Percentiles rank a stretch among this genome's conserved stretches.
These are phyloP conservation scores for Hydriomena furcata DNA, from an alignment of 2,888 invertebrate species.

Conservation along the genomic window DNA sequence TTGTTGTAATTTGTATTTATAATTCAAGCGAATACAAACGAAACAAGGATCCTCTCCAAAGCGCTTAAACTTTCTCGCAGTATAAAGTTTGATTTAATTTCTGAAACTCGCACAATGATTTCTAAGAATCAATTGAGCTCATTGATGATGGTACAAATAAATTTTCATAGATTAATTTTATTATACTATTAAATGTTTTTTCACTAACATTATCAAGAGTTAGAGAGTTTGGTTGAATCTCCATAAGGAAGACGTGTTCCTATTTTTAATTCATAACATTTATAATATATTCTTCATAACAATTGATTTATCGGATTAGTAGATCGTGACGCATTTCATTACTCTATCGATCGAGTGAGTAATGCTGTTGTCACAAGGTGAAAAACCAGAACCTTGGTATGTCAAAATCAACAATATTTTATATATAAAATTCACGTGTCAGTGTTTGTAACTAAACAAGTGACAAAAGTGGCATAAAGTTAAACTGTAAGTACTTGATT, in stretches of 20 bases:
- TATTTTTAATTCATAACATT: too few relatives aligned
- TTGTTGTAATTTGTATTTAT: conserved; percentile 16
- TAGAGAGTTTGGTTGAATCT: too few relatives aligned
- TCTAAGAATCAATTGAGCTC: neutral
- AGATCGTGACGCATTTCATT: conserved; percentile 30
- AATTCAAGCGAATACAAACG: conserved; percentile 14
- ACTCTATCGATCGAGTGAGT: conserved; percentile 31
- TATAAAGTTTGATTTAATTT: conserved; percentile 7
- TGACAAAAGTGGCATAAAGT: too few relatives aligned
- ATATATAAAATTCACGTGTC: too few relatives aligned
- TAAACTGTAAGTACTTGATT: too few relatives aligned
- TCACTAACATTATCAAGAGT: too few relatives aligned
- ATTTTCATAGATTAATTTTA: too few relatives aligned
- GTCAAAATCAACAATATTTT: too few relatives aligned
- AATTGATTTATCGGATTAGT: conserved; percentile 20
- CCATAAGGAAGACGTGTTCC: too few relatives aligned
- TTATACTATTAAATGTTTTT: too few relatives aligned
- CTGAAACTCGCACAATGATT: neutral
- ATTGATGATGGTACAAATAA: too few relatives aligned
- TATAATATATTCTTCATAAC: conserved; percentile 20
- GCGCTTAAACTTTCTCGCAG: conserved; percentile 5
- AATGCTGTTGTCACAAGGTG: conserved; percentile 32
- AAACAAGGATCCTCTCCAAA: conserved; percentile 9
- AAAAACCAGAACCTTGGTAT: conserved; percentile 32
- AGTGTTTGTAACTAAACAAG: too few relatives aligned